Evolutionary conservation across 1,140 invertebrate genomes (phyloP).

Genomic region (Ceratina calcarata): DNA sequence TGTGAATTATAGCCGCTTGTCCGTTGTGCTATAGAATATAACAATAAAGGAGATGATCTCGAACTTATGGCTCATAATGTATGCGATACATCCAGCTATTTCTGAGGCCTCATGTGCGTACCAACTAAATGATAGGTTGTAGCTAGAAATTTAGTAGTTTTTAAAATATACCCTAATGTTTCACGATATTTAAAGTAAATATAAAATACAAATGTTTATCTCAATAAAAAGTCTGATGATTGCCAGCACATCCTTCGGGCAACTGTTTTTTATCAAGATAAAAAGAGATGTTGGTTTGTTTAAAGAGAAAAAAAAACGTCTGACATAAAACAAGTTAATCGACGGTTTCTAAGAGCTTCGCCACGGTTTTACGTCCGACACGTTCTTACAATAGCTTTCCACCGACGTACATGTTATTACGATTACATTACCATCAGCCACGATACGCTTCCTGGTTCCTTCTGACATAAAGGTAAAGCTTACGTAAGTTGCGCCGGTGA

Average conservation of each 20-base stretch:
- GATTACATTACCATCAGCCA: conserved; percentile 36
- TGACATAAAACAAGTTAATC: background rate
- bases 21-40: background rate
- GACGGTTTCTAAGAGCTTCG: background rate
- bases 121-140: background rate
- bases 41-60: background rate
- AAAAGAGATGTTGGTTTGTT: too few species aligned
- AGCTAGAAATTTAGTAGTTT: background rate
- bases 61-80: background rate
- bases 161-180: background rate
- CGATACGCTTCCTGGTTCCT: conserved; percentile 52
- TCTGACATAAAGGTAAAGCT: conserved; percentile 41
- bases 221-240: background rate
- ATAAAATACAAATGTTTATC: background rate
- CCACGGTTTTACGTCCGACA: background rate
- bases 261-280: background rate
- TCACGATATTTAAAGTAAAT: background rate
- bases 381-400: conserved; percentile 23
- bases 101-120: background rate
- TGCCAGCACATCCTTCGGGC: background rate
- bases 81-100: background rate
- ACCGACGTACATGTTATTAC: conserved; percentile 37
- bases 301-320: background rate
- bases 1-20: background rate
- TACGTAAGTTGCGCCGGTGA: conserved; percentile 33